Percentiles rank a stretch among this genome's conserved stretches.
Evolutionary conservation across 2,888 invertebrate genomes (phyloP).

Genomic region (Anthoptus insignis): DNA sequence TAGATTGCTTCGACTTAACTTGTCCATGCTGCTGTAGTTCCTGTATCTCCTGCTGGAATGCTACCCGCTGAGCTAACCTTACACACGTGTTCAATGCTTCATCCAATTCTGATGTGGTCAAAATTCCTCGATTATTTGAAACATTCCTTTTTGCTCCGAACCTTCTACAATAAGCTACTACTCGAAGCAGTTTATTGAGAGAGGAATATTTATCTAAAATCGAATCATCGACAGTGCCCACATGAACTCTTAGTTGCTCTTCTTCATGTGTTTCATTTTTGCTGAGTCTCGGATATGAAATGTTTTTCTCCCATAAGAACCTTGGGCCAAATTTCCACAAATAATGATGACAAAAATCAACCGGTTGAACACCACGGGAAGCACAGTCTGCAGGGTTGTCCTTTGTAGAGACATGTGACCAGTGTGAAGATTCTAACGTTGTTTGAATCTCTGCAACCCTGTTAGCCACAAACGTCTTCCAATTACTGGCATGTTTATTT

Average conservation of each 20-base stretch:
- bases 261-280: conserved; percentile 13
- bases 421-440: conserved; percentile 20
- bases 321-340: conserved; percentile 14
- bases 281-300: conserved; percentile 19
- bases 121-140: background rate
- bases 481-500: conserved; percentile 35
- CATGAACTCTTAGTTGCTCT: conserved; percentile 17
- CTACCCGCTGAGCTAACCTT: conserved; percentile 11
- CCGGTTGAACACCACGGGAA: conserved; percentile 41
- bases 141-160: background rate
- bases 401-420: conserved; percentile 38
- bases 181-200: conserved; percentile 89
- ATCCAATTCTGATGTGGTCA: conserved; percentile 14
- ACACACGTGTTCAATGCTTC: conserved; percentile 12
- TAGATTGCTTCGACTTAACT: conserved; percentile 4
- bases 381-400: conserved; percentile 53
- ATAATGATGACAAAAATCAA: conserved; percentile 7
- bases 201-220: conserved; percentile 66
- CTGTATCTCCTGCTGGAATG: background rate
- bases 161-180: conserved; percentile 27
- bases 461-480: conserved; percentile 48
- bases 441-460: conserved; percentile 46
- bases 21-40: conserved; percentile 3
- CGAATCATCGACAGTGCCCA: conserved; percentile 13
- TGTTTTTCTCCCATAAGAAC: conserved; percentile 15